Evolutionary conservation across 1,140 invertebrate species (phyloP), one percentile per base, ranked within the genome.

Genomic region (Cepaea nemoralis): DNA sequence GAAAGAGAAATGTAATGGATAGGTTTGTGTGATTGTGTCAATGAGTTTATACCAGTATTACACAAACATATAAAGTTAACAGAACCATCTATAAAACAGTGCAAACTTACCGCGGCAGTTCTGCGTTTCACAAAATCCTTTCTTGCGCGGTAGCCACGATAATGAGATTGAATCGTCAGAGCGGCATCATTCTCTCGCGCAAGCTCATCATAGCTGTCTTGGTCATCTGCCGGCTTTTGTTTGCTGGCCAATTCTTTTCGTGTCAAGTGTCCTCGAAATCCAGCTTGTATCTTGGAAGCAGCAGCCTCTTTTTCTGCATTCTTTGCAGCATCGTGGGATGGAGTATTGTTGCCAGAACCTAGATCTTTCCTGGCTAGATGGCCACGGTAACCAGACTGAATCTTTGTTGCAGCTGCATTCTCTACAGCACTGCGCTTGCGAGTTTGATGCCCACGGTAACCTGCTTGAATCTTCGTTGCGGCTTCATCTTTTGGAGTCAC

Each of bases 151-250:
- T 95, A 95, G 0, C 95, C 95, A 71, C 94, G 92, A 89, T 94
- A 95, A 76, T 94, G 93, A 48, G 95, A 94, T 89, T 96, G 95
- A 76, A 96, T 95, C 87, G 94, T 95, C 2, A 93, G 94, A 22
- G 95, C 95, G 31, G 95, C 95, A 0, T 50, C 50, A 27, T 80
- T 55, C 33, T 84, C 40, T 59, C 55, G 5, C 8, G 12, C 8
- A 59, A 59, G 55, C n/a, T 59, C 55, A 14, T 59, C 12, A 24
- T 59, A 59, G 55, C 55, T 59, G 55, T 59, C 55, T 59, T 59
- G 55, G 55, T 14, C 55, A 5, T 45, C 5, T 12, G 55, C 55
- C n/a, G 55, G 10, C 12, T 42, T 55, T 48, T 55, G 67, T 33
- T 35, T 48, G 39, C 55, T 8, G 42, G 6, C 59, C n/a, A n/a